Evolutionary conservation across 2,797 vertebrate species (phyloP), one percentile per base, ranked within the genome.

Genomic region (Ctenosaura bakeri): DNA sequence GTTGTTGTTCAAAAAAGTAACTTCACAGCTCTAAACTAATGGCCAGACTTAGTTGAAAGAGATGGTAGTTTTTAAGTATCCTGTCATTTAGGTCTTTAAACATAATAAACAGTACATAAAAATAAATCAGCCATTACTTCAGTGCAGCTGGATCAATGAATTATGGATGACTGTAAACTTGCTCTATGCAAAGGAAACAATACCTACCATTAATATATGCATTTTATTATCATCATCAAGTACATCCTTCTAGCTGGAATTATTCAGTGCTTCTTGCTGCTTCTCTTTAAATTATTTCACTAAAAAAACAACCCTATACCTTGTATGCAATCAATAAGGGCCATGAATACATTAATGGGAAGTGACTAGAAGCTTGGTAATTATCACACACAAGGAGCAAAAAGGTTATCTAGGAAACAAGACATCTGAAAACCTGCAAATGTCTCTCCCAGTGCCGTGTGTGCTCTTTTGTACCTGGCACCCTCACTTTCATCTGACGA

Each of bases 391-490:
- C 12, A 56, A 56, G 52, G 42, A 18, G 76, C 76, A 88, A 73
- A 32, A 54, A 73, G 81, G 81, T 42, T 66, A 66, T 66, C 50
- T n/a, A 74, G 46, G 50, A 84, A 83, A 69, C 3, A 81, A 87
- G 76, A 71, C 50, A 85, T 88, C 82, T 80, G n/a, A 85, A 64
- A 82, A 59, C 52, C 86, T 92, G 85, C 89, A 92, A 93, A 62
- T 74, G 69, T 42, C 59, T 59, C 35, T 88, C 18, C 64, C 35
- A 46, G 0, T 88, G 90, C 86, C n/a, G 62, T 5, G 1, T 56
- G 52, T 87, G 79, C n/a, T 82, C 76, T 77, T 90, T 76, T 85
- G 46, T 84, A 38, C 59, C 42, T 66, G 16, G 50, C 64, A 52
- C 42, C 69, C 20, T 22, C 50, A 54, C 59, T 88, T 94, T 93